These are phyloP conservation scores for Nymphicus hollandicus DNA, from an alignment of 2,113 vertebrate genomes.

Conservation along the genomic window DNA sequence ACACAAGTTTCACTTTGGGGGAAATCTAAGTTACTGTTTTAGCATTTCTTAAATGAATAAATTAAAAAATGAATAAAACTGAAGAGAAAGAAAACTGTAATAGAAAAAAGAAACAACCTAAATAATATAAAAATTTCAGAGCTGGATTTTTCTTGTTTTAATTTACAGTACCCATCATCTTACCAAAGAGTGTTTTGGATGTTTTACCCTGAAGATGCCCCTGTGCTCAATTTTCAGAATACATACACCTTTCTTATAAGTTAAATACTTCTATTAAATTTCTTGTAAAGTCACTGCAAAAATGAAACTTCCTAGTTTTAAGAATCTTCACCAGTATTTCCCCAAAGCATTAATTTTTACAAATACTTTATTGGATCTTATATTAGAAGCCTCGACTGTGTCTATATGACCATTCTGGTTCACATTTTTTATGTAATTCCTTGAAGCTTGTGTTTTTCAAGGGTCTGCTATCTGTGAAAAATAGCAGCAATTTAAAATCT, in stretches of 20 bases:
- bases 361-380: conserved; percentile 4
- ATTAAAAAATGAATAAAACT: neutral
- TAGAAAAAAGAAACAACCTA: neutral
- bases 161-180: neutral
- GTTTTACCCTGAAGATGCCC: neutral
- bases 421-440: neutral
- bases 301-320: neutral
- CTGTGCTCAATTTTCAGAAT: neutral
- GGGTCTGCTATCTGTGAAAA: neutral
- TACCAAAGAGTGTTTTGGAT: neutral
- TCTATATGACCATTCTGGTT: neutral
- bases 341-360: conserved; percentile 17
- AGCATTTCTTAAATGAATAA: neutral
- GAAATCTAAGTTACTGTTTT: neutral
- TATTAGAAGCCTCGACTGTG: neutral
- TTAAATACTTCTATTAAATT: neutral
- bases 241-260: neutral
- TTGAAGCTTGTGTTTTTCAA: neutral
- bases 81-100: neutral
- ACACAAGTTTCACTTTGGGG: neutral
- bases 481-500: conserved; percentile 9
- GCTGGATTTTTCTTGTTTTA: neutral
- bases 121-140: neutral
- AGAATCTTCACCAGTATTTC: neutral
- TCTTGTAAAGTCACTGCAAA: neutral